Base-by-base conservation (phyloP, 1,140 invertebrate genomes). In the Olivierus martensii region DNA sequence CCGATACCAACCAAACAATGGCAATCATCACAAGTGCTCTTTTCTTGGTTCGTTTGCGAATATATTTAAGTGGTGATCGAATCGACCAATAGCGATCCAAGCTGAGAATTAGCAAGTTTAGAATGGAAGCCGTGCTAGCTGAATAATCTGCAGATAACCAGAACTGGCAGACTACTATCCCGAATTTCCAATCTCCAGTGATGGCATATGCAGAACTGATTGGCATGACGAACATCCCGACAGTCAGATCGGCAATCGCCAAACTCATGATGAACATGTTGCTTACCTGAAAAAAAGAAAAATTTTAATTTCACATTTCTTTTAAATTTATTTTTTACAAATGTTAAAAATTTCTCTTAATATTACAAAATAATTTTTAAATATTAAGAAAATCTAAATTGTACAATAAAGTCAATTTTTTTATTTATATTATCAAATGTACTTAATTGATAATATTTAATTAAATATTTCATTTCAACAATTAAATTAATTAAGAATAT, bases 201-300 rank as follows among this genome's bases (percentile, higher is more conserved):
- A 80, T 69, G 55, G 75, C 76, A 62, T 80, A 80, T 36, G 71
- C 67, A 4, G 79, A 71, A 56, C 75, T 77, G 44, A 80, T 70
- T 15, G 78, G 78, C 77, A 80, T 80, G 2, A 80, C 77, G 46
- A 77, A 68, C 5, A 79, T 57, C 3, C 78, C 78, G 5, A 80
- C 78, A 17, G 76, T 75, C 9, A 80, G 62, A 67, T 80, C 78
- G 5, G 78, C 78, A n/a, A 77, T 66, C 2, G 79, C 79, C 53
- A 80, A 64, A 54, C 73, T 76, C 61, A 80, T 76, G 53, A 80
- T 79, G 62, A 80, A 77, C 73, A 79, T 77, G 63, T 80, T 80
- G 61, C 73, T 75, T 2, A 77, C 75, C 75, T 77, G 63, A 28
- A 28, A 28, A 28, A 28, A 6, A 28, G 9, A 28, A 28, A 6